A percentile compares a stretch with the other conserved stretches of the same genome.
These are phyloP conservation scores for Drosophila nigrodunni DNA, from an alignment of 1,140 invertebrate species.

Conservation along the genomic window DNA sequence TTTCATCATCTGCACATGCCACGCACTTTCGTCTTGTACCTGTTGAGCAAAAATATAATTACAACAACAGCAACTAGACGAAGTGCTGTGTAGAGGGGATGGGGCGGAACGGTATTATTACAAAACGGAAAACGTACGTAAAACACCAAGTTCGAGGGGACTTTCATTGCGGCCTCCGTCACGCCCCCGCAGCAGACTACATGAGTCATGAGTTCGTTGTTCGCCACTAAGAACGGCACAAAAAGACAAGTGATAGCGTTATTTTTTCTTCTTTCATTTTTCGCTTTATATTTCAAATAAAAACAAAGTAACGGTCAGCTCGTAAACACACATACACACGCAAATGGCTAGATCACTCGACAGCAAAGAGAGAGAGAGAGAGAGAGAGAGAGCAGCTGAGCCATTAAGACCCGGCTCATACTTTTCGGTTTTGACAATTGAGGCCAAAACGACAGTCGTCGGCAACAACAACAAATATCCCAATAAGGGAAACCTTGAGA, in stretches of 20 bases:
- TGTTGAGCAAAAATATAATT: constrained; percentile 75
- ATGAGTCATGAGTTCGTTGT: constrained; percentile 59
- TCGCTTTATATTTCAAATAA: constrained; percentile 57
- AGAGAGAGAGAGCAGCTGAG: constrained; percentile 7
- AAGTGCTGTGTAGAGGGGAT: constrained; percentile 12
- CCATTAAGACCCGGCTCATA: constrained; percentile 23
- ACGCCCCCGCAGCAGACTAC: constrained; percentile 3
- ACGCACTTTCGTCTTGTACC: constrained; percentile 60
- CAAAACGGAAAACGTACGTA: constrained; percentile 30
- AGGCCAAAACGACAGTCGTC: constrained; percentile 49
- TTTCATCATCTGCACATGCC: constrained; percentile 39
- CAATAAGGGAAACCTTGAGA: constrained; percentile 42
- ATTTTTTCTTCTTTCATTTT: not conserved
- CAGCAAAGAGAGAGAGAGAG: constrained; percentile 11
- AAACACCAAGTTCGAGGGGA: constrained; percentile 50
- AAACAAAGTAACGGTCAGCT: constrained; percentile 58
- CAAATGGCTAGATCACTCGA: constrained; percentile 49
- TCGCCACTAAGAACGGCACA: constrained; percentile 24
- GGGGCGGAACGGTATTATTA: constrained; percentile 16
- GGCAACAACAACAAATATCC: constrained; percentile 24
- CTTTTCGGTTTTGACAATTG: constrained; percentile 62
- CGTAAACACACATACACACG: constrained; percentile 14
- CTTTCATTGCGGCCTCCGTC: constrained; percentile 41
- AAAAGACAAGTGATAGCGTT: constrained; percentile 27
- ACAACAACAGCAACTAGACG: constrained; percentile 47